Base-by-base conservation (phyloP, 2,797 vertebrate species). In the Anniella stebbinsi region DNA sequence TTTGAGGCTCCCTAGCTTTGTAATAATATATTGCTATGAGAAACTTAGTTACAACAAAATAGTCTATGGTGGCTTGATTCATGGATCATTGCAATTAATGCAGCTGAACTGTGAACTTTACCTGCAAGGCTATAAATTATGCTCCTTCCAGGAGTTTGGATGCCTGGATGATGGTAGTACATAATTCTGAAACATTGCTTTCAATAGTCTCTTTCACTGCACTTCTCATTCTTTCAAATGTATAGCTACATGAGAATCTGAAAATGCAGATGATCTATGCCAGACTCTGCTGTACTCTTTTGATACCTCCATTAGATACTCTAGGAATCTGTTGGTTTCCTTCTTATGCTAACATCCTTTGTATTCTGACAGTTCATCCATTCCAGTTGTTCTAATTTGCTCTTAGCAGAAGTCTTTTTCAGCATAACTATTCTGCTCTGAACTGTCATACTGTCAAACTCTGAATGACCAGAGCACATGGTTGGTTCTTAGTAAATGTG, bases 11-110 rank as follows among this genome's bases (percentile, higher is more conserved):
- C 87, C 83, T 78, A 94, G 36, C 38, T 95, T 76, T 54, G 13
- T 91, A 87, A 90, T 94, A 92, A 80, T 84, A 38, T 8, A 63
- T 54, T 15, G 30, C 36, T 89, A 73, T 28, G 41, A 85, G 23
- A 72, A 25, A 36, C 54, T 60, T 63, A 88, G 85, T 94, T 92
- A 93, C 18, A 36, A 48, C 48, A n/a, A 36, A 75, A 75, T 76
- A 57, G 41, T 45, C n/a, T 1, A 51, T 69, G 76, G 93, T 76
- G 88, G 92, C 91, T 94, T 93, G 89, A 94, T 95, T 93, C 85
- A 77, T 33, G 13, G 75, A 84, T 78, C 30, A 78, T 45, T 78
- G 41, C 13, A 80, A 51, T 63, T 66, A 76, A 72, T 66, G 60
- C 21, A 78, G 51, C 41, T 54, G 28, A 69, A 45, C 30, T 57